Base-by-base conservation (phyloP, 2,888 invertebrate species). In the Agrochola macilenta region DNA sequence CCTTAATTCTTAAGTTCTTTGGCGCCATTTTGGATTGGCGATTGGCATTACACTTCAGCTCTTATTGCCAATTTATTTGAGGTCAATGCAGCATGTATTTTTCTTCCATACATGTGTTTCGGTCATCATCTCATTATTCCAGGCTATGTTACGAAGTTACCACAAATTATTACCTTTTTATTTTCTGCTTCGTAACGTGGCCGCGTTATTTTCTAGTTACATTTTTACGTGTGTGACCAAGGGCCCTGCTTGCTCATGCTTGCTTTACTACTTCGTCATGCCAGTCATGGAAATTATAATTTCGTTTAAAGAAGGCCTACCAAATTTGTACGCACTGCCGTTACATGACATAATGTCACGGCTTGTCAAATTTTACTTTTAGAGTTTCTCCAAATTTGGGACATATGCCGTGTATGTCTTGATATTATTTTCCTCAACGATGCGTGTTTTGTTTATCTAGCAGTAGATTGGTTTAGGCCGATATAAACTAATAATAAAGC, bases 331-430 rank as follows among this genome's bases (percentile, higher is more conserved):
- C 35, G 20, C 46, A 66, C 20, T 61, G 49, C 54, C 35, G 81
- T 54, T 69, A 69, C 65, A 23, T 49, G 35, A 65, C 35, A 8
- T 20, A 69, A 54, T 20, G 64, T 46, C 69, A 69, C 54, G 69
- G 64, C 23, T 65, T 69, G 63, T 20, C 57, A 69, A 49, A 76
- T 68, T 75, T 61, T 54, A n/a, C 17, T 66, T 79, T 66, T 49
- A 64, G n/a, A n/a, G 54, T 81, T 81, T 80, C 75, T 65, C 81
- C 54, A 17, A 65, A 81, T 65, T 20, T 75, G 46, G 65, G 58
- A 35, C 69, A n/a, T n/a, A n/a, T n/a, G 14, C 5, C 14, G 8
- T 30, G 23, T 68, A 11, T 35, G 52, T 46, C 14, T 23, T 69
- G 46, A 30, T 58, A n/a, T 79, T 64, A 46, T 74, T 79, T 49